phyloP scores from a whole-genome alignment of 2,113 vertebrate species.

The Centropristis striata region DNA sequence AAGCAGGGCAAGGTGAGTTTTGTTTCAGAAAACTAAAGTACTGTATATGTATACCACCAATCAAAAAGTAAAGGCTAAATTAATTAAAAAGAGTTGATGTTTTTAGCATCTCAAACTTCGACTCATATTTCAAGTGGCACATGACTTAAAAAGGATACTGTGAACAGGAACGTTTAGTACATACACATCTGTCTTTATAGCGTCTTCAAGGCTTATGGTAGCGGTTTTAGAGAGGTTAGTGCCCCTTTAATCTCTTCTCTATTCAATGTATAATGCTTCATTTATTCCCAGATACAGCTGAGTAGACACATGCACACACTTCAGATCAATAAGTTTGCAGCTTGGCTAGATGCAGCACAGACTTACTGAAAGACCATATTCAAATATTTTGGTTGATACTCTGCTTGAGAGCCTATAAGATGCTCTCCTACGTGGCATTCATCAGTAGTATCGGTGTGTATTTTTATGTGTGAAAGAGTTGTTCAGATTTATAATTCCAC shows the following conservation, averaged over 20 bases:
- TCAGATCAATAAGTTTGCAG: conserved; percentile 34
- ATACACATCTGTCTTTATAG: not conserved
- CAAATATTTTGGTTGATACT: conserved; percentile 23
- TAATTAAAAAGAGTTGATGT: not conserved
- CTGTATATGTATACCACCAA: not conserved
- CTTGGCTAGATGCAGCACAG: not conserved
- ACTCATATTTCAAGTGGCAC: not conserved
- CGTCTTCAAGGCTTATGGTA: not conserved
- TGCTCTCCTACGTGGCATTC: not conserved
- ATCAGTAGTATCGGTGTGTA: not conserved
- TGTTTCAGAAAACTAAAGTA: not conserved
- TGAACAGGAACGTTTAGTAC: not conserved
- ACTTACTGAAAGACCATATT: conserved; percentile 10
- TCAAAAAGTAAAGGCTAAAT: not conserved
- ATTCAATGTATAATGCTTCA: conserved; percentile 12
- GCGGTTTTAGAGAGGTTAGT: not conserved
- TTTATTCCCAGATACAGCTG: conserved; percentile 5
- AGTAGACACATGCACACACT: not conserved
- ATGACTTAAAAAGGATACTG: not conserved
- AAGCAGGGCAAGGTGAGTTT: conserved; percentile 93
- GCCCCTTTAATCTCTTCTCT: not conserved
- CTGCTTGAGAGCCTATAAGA: conserved; percentile 28
- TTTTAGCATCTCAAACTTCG: not conserved
- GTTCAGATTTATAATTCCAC: conserved; percentile 17
- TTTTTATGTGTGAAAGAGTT: not conserved